phyloP scores from a whole-genome alignment of 1,140 invertebrate species.

The Aporrectodea caliginosa region DNA sequence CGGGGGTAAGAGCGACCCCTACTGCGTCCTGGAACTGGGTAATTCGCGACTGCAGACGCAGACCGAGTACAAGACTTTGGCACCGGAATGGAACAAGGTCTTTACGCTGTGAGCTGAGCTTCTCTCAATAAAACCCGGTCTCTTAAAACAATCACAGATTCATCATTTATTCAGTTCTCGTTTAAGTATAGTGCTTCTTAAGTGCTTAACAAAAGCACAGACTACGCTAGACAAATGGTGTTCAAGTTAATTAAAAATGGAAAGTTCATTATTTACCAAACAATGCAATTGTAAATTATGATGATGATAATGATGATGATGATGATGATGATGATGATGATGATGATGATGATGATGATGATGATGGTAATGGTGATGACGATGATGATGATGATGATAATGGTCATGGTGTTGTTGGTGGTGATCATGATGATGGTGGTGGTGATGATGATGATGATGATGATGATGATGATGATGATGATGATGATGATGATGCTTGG shows the following conservation, averaged over 20 bases:
- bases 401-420: neutral
- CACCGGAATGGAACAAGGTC: slow-evolving; percentile 96
- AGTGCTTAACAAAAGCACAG: too few species aligned
- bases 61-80: slow-evolving; percentile 95
- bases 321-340: slow-evolving; percentile 2
- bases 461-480: slow-evolving; percentile 78
- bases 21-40: slow-evolving; percentile 91
- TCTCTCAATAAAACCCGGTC: neutral
- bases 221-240: too few species aligned
- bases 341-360: slow-evolving; percentile 2
- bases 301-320: slow-evolving; percentile 1
- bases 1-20: slow-evolving; percentile 75
- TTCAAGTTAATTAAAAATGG: too few species aligned
- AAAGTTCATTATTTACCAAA: too few species aligned
- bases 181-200: too few species aligned
- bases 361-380: neutral
- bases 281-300: too few species aligned
- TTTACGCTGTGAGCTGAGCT: slow-evolving; percentile 84
- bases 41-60: slow-evolving; percentile 94
- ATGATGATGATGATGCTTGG: slow-evolving; percentile 48
- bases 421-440: neutral
- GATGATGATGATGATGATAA: slow-evolving; percentile 1
- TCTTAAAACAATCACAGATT: too few species aligned
- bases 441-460: slow-evolving; percentile 58
- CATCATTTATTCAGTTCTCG: too few species aligned